These are phyloP conservation scores for Cryptoblepharus egeriae DNA, from an alignment of 2,797 vertebrate species.

Conservation along the genomic window DNA sequence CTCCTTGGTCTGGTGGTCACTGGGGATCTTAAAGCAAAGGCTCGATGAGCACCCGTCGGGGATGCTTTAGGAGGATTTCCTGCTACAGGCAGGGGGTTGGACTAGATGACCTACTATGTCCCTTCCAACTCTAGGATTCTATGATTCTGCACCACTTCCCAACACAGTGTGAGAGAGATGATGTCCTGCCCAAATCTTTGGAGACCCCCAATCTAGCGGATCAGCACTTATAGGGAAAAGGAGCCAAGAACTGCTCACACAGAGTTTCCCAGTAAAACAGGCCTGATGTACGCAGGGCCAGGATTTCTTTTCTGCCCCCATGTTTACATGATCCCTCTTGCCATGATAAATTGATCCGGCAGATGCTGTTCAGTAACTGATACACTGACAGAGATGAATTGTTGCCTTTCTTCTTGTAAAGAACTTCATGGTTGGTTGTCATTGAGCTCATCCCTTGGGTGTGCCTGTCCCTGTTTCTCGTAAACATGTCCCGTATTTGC, in stretches of 20 bases:
- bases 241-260: background rate
- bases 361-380: slow-evolving; percentile 32
- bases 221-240: background rate
- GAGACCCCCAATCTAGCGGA: too few relatives aligned
- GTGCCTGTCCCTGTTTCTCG: background rate
- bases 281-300: background rate
- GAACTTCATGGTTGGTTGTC: background rate
- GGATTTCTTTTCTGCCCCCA: background rate
- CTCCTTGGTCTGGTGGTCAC: too few relatives aligned
- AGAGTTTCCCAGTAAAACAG: background rate
- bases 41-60: too few relatives aligned
- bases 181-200: too few relatives aligned
- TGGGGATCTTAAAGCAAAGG: too few relatives aligned
- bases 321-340: slow-evolving; percentile 1
- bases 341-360: slow-evolving; percentile 7
- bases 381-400: slow-evolving; percentile 24
- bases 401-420: background rate
- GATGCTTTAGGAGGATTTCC: too few relatives aligned
- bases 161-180: too few relatives aligned
- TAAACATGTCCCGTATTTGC: background rate
- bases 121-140: too few relatives aligned
- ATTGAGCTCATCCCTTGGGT: background rate
- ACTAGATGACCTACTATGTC: too few relatives aligned
- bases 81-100: too few relatives aligned
- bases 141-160: too few relatives aligned